Base-by-base conservation (phyloP, 2,888 invertebrate genomes). In the Linyphia triangularis region DNA sequence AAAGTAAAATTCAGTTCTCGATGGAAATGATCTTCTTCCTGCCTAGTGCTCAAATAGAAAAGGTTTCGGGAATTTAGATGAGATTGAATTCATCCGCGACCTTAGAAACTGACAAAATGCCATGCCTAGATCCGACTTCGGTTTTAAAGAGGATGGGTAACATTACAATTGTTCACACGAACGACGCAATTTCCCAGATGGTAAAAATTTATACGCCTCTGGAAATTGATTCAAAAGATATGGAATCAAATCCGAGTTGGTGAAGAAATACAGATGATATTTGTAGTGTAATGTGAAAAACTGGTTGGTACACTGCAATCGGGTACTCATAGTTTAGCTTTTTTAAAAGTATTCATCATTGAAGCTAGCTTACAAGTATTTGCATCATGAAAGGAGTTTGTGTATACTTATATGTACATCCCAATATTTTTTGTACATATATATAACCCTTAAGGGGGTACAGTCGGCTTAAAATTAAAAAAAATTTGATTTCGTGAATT, bases 81-180 rank as follows among this genome's bases (percentile, higher is more conserved):
- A 67, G 30, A 79, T 78, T 65, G 19, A 43, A 28, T 28, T 67
- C 26, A 28, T 2, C 24, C 37, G 63, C 26, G 26, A 28, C 40
- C 78, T 65, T 40, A 65, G 65, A 30, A 78, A 65, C 43, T 67
- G 51, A 67, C 51, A 51, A 67, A 65, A 57, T 67, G 16, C 28
- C 79, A 67, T 22, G 24, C 51, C 43, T 67, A 33, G 33, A 75
- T 75, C 10, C 33, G 33, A 4, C 26, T 61, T 33, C 37, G 51
- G 26, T 59, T 28, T 65, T 6, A 43, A 65, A 30, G 43, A 51
- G 51, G 22, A 28, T 30, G 51, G 28, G 30, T 26, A 43, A 59
- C 51, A 79, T 79, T 77, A 63, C 77, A 51, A 67, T 67, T 79
- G 79, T 79, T 79, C 79, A 79, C 43, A 67, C 37, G 30, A 10